Evolutionary conservation across 1,140 invertebrate genomes (phyloP), one percentile per base, ranked within the genome.

Genomic region (Nasonia giraulti): DNA sequence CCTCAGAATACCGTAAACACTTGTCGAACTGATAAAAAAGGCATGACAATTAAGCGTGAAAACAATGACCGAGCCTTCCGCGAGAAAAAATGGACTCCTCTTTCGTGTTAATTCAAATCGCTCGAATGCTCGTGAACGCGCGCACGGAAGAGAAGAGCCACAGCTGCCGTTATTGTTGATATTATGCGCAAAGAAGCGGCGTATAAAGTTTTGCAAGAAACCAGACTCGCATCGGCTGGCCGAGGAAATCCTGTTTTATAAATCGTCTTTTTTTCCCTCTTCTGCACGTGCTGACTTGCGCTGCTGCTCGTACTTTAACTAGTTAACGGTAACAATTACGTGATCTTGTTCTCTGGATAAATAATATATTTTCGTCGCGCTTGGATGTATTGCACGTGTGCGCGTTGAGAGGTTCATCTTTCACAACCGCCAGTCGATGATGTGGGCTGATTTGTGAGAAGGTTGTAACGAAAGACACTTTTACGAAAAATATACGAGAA

Each of bases 321-420:
- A 40, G 73, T 76, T 82, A 82, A 76, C 81, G 81, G 81, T 82
- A 76, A 82, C 4, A 76, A 82, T 76, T 76, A 82, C 81, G 81
- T 76, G 81, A 82, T 76, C 71, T 82, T 74, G 40, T 55, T 82
- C 27, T 55, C 50, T 62, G 71, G 47, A 55, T 37, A 73, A 81
- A 81, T 81, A 44, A 81, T 81, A 44, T 50, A 50, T 73, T 73
- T 81, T 31, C 27, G 6, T 79, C 14, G 4, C 1, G 55, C 55
- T 62, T 62, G 20, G 55, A 20, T 62, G 17, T 62, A n/a, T 62
- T 62, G 55, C 6, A 62, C 17, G 6, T 20, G 10, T 44, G 7
- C 55, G 17, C 55, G 55, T 62, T 62, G 20, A 62, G 5, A 62
- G 55, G 55, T n/a, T 20, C 55, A n/a, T 20, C n/a, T 62, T 62